A percentile compares a stretch with the other conserved stretches of the same genome.
Conservation (phyloP, 2,797 vertebrate genomes). For the Monodelphis domestica region DNA sequence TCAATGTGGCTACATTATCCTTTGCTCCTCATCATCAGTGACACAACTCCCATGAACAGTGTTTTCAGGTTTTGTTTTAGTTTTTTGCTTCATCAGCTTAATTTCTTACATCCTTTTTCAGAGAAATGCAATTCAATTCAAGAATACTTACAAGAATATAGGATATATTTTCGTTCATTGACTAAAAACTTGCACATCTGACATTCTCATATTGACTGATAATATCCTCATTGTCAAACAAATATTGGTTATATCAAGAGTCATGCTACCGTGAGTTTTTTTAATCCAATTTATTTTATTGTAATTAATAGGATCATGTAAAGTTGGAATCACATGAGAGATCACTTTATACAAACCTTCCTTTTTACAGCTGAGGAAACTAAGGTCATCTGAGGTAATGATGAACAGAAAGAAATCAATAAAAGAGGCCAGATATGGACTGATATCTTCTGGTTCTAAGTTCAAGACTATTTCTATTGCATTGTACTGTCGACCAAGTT, state of each 20-base stretch:
- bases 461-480: neutral
- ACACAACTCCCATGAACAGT: neutral
- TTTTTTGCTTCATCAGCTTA: conserved; percentile 41
- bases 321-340: neutral
- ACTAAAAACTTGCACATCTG: conserved; percentile 11
- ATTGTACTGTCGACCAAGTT: neutral
- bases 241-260: conserved; percentile 35
- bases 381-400: neutral
- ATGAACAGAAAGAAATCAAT: neutral
- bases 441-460: neutral
- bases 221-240: conserved; percentile 50
- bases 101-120: neutral
- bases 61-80: neutral
- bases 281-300: neutral
- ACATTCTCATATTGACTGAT: conserved; percentile 7
- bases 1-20: neutral
- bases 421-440: neutral
- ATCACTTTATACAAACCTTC: neutral
- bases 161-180: conserved; percentile 6
- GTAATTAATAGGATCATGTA: neutral
- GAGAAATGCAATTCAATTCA: conserved; percentile 31
- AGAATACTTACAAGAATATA: conserved; percentile 43
- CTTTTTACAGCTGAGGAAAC: conserved; percentile 7
- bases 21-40: neutral
- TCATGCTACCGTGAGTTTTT: conserved; percentile 53